These are phyloP conservation scores for Sarcophaga subvicina DNA, from an alignment of 2,888 invertebrate genomes.

Conservation along the genomic window DNA sequence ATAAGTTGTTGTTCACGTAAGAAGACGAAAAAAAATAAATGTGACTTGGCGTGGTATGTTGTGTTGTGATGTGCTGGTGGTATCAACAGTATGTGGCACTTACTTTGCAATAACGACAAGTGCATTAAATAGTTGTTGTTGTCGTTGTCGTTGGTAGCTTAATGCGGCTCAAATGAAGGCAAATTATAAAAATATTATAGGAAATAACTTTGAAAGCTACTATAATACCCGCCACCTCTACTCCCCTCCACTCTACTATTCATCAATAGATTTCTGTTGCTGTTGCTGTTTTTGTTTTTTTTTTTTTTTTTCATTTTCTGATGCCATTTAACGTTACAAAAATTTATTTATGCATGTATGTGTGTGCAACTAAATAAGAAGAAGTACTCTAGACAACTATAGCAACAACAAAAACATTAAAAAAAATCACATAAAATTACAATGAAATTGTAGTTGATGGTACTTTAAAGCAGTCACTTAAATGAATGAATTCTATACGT, in stretches of 20 bases:
- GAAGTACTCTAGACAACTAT: conserved; percentile 19
- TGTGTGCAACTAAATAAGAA: not conserved
- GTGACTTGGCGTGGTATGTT: conserved; percentile 39
- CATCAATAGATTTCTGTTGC: conserved; percentile 18
- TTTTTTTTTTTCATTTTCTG: conserved; percentile 3
- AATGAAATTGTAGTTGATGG: conserved; percentile 13
- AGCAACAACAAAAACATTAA: conserved; percentile 46
- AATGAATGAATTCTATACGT: conserved; percentile 15
- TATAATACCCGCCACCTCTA: not conserved
- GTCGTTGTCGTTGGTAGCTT: conserved; percentile 25
- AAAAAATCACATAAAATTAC: conserved; percentile 59
- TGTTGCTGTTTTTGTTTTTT: not conserved
- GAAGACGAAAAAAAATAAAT: not conserved
- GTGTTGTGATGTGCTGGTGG: not conserved
- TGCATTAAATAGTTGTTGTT: conserved; percentile 29
- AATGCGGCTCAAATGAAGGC: conserved; percentile 19
- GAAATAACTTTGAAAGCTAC: conserved; percentile 59
- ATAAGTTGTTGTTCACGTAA: not conserved
- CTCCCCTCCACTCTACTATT: not conserved
- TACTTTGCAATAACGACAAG: conserved; percentile 35
- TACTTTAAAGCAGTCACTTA: not conserved
- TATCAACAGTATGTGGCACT: conserved; percentile 40
- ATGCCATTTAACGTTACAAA: conserved; percentile 24
- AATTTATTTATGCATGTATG: not conserved
- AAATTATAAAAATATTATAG: conserved; percentile 34